Conservation (phyloP, 2,113 vertebrate species). For the Seriola aureovittata region DNA sequence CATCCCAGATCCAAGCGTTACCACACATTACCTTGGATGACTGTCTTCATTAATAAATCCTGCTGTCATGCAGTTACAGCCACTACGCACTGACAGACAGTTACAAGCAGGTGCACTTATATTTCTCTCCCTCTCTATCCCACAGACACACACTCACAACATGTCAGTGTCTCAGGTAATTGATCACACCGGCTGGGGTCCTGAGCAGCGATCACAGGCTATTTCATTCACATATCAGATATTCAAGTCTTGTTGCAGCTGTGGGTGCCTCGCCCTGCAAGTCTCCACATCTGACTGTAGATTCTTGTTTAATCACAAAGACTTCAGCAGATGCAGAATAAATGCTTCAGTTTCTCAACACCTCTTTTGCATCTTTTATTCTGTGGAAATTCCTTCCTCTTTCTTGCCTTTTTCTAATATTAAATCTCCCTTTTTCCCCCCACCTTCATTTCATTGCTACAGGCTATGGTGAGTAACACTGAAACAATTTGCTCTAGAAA, state of each 20-base stretch:
- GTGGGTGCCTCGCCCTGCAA: neutral
- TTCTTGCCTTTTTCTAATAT: slow-evolving; percentile 51
- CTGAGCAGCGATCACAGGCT: slow-evolving; percentile 31
- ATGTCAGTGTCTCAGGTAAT: slow-evolving; percentile 34
- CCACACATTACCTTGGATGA: slow-evolving; percentile 40
- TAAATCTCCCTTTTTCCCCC: slow-evolving; percentile 28
- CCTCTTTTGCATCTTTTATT: slow-evolving; percentile 11
- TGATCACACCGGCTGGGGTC: slow-evolving; percentile 20
- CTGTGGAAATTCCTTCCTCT: neutral
- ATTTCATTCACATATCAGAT: slow-evolving; percentile 27
- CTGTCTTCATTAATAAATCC: slow-evolving; percentile 55
- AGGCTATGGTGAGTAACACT: slow-evolving; percentile 85
- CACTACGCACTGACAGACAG: slow-evolving; percentile 8
- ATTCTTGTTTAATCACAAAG: neutral
- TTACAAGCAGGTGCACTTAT: slow-evolving; percentile 15
- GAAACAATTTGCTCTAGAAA: slow-evolving; percentile 19
- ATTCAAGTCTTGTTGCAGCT: slow-evolving; percentile 22
- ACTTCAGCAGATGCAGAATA: neutral
- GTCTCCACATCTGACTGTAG: neutral
- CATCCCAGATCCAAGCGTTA: slow-evolving; percentile 26
- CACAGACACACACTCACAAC: neutral
- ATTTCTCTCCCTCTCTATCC: neutral
- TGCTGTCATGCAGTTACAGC: slow-evolving; percentile 22
- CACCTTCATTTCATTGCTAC: slow-evolving; percentile 11
- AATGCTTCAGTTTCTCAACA: neutral